Conservation (phyloP, 2,888 invertebrate genomes). For the Anarsia innoxiella region DNA sequence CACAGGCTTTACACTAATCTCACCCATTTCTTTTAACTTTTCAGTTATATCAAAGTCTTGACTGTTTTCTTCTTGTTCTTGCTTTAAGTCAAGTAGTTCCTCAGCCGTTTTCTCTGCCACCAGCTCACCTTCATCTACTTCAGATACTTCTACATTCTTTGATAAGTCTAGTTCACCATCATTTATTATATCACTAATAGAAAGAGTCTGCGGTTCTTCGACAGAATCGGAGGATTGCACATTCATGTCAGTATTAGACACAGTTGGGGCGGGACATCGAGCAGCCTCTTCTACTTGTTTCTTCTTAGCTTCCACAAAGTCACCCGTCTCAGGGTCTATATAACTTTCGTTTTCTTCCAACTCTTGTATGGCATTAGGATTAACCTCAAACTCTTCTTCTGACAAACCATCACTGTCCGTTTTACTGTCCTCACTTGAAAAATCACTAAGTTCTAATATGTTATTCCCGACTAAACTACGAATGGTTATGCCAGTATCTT, state of each 20-base stretch:
- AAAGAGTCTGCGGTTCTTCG: constrained; percentile 56
- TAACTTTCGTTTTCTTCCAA: constrained; percentile 67
- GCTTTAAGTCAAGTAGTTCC: constrained; percentile 55
- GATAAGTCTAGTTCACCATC: constrained; percentile 56
- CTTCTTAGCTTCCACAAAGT: constrained; percentile 50
- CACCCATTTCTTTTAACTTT: constrained; percentile 78
- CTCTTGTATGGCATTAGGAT: constrained; percentile 63
- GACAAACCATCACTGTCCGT: constrained; percentile 69
- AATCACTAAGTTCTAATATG: constrained; percentile 66
- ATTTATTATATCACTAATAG: constrained; percentile 68
- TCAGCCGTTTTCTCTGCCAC: constrained; percentile 60
- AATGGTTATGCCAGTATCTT: constrained; percentile 68
- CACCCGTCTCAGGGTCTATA: constrained; percentile 70
- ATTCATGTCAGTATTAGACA: constrained; percentile 16
- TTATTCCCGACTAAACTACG: constrained; percentile 67
- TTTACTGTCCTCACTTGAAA: constrained; percentile 60
- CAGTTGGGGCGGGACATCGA: constrained; percentile 19
- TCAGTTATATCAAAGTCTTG: constrained; percentile 77
- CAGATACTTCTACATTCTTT: constrained; percentile 68
- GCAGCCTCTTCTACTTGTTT: constrained; percentile 20
- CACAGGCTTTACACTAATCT: constrained; percentile 64
- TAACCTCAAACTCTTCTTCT: constrained; percentile 66
- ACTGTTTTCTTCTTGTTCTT: constrained; percentile 59
- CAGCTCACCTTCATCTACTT: constrained; percentile 60
- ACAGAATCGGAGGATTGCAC: constrained; percentile 15